Evolutionary conservation across 2,113 vertebrate genomes (phyloP), one percentile per base, ranked within the genome.

Genomic region (Malurus alboscapulatus): DNA sequence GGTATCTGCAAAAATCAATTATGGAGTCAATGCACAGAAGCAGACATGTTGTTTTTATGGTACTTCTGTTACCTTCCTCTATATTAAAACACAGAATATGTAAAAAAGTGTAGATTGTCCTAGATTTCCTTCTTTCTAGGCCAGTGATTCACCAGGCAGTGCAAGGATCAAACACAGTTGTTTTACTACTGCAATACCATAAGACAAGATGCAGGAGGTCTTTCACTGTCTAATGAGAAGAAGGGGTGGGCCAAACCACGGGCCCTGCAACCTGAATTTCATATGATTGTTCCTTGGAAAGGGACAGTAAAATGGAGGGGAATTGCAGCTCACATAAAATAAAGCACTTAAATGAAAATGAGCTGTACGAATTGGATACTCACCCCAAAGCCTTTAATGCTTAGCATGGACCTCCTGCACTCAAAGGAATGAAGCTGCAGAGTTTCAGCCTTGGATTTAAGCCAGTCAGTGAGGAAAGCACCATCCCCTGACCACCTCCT

Each of bases 321-420:
- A 21, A 29, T 0, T 38, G 29, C 10, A 57, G 51, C 14, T 30
- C 26, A 13, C 4, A 38, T 34, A 51, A 85, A 48, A 18, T 27
- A 66, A 36, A 47, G 36, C 12, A n/a, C 9, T 15, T 16, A 53
- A 61, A 24, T 59, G 36, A 73, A 27, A 57, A 3, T 18, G 30
- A 82, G 34, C n/a, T 30, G 27, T 36, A 32, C 0, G 0, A 59
- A 68, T 0, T 20, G 4, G 24, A 29, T 29, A 34, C 18, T 29
- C 54, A 48, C 5, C 13, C 24, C 30, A 38, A 57, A 38, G 47
- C 20, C 29, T 22, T 6, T 7, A 32, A 22, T 62, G 36, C 54
- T 59, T 30, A 67, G 45, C n/a, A 48, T 2, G 12, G 34, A 62
- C 34, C 34, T 17, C 25, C 44, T 67, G 74, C 69, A 44, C 13